These are phyloP conservation scores for Sebastes nivosus DNA, from an alignment of 2,797 vertebrate genomes.

Conservation along the genomic window DNA sequence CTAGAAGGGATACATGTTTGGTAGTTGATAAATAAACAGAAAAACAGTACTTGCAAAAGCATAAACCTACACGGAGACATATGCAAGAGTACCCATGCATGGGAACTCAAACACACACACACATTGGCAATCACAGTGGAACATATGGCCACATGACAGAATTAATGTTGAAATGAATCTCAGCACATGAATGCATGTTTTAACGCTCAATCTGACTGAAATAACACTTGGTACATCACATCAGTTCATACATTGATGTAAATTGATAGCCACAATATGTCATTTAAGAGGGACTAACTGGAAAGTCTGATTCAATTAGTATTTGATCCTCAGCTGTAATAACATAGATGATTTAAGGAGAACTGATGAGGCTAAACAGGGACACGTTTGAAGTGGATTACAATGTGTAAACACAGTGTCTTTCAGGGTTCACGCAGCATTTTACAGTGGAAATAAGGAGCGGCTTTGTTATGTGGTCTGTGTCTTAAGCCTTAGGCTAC, in stretches of 20 bases:
- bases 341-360: conserved; percentile 3
- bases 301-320: conserved; percentile 4
- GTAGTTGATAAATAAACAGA: not conserved
- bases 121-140: not conserved
- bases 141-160: not conserved
- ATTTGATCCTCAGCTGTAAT: conserved; percentile 4
- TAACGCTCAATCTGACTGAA: not conserved
- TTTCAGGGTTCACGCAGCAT: not conserved
- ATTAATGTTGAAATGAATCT: not conserved
- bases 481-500: not conserved
- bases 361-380: not conserved
- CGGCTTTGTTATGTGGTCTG: not conserved
- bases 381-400: not conserved
- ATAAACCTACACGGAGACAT: not conserved
- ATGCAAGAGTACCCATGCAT: not conserved
- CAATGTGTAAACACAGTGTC: not conserved
- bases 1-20: not conserved
- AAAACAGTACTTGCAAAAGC: not conserved
- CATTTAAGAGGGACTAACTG: not conserved
- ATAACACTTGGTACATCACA: not conserved
- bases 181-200: not conserved
- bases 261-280: not conserved
- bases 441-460: not conserved
- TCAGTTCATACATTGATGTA: not conserved
- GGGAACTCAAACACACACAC: not conserved